A percentile compares a stretch with the other conserved stretches of the same genome.
Conservation (phyloP, 2,113 vertebrate species). For the Bostrychus sinensis region DNA sequence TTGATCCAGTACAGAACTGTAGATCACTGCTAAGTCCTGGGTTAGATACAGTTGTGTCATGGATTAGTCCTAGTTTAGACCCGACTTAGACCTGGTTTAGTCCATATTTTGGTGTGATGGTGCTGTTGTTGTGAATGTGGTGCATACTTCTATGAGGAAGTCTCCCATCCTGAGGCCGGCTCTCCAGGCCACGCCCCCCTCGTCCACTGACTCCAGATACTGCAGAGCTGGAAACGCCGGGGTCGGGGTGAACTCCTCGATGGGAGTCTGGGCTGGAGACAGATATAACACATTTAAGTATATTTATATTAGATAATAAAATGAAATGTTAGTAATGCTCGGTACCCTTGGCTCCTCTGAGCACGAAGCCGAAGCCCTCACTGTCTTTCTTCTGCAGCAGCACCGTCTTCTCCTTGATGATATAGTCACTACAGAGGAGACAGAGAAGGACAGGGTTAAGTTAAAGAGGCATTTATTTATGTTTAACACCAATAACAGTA, state of each 20-base stretch:
- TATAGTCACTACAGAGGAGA: conserved; percentile 84
- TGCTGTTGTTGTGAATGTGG: too few relatives aligned
- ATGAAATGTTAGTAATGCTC: too few relatives aligned
- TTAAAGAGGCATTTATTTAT: background rate
- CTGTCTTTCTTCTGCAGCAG: conserved; percentile 94
- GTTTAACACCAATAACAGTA: too few relatives aligned
- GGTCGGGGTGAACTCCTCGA: conserved; percentile 93
- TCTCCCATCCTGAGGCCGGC: conserved; percentile 92
- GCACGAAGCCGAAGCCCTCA: conserved; percentile 94
- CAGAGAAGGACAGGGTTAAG: background rate
- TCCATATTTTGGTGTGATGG: too few relatives aligned
- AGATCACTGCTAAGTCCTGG: too few relatives aligned
- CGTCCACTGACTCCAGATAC: conserved; percentile 92
- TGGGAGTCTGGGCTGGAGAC: conserved; percentile 89
- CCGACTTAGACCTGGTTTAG: too few relatives aligned
- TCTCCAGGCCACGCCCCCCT: conserved; percentile 92
- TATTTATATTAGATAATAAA: too few relatives aligned
- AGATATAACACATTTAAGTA: background rate
- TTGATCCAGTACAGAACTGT: too few relatives aligned
- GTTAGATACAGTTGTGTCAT: too few relatives aligned
- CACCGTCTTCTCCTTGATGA: conserved; percentile 95
- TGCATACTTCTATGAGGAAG: conserved; percentile 91
- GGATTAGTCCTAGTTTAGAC: too few relatives aligned
- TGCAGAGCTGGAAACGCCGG: conserved; percentile 92
- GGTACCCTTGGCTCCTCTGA: conserved; percentile 93